phyloP scores from a whole-genome alignment of 2,888 invertebrate species.

The Drosophila prostipennis region DNA sequence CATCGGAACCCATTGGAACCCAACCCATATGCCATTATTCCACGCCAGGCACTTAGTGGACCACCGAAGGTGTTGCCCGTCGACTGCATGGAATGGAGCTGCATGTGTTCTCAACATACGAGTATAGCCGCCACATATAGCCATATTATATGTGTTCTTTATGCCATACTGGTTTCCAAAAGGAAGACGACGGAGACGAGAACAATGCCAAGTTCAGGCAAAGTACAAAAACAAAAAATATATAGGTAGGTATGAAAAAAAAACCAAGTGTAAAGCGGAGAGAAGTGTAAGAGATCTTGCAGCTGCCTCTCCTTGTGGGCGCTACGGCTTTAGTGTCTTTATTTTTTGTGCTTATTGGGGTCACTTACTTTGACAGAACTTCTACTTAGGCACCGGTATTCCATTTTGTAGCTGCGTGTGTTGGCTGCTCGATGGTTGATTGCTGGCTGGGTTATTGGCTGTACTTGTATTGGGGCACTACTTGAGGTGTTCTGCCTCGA shows the following conservation, averaged over 20 bases:
- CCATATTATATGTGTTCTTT: slow-evolving; percentile 54
- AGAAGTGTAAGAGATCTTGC: slow-evolving; percentile 49
- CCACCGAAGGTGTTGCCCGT: slow-evolving; percentile 44
- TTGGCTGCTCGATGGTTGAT: slow-evolving; percentile 7
- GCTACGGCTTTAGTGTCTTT: slow-evolving; percentile 50
- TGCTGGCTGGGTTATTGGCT: slow-evolving; percentile 44
- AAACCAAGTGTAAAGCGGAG: slow-evolving; percentile 25
- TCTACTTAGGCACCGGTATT: slow-evolving; percentile 84
- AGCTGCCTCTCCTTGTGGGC: slow-evolving; percentile 62
- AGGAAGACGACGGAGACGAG: slow-evolving; percentile 57
- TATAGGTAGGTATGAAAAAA: neutral
- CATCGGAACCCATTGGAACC: slow-evolving; percentile 13
- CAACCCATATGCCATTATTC: slow-evolving; percentile 31
- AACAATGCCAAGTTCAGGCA: slow-evolving; percentile 64
- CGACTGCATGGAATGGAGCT: slow-evolving; percentile 26
- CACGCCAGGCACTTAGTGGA: slow-evolving; percentile 39
- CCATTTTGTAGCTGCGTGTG: slow-evolving; percentile 79
- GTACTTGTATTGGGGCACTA: slow-evolving; percentile 35
- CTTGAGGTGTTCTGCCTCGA: slow-evolving; percentile 19
- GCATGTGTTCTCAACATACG: slow-evolving; percentile 31
- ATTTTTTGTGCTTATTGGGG: slow-evolving; percentile 82
- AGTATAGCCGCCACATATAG: slow-evolving; percentile 29
- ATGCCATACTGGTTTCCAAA: slow-evolving; percentile 74
- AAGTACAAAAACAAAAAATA: slow-evolving; percentile 28
- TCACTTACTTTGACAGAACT: slow-evolving; percentile 84